Evolutionary conservation across 2,888 invertebrate genomes (phyloP), one percentile per base, ranked within the genome.

Genomic region (Mactromeris polynyma): DNA sequence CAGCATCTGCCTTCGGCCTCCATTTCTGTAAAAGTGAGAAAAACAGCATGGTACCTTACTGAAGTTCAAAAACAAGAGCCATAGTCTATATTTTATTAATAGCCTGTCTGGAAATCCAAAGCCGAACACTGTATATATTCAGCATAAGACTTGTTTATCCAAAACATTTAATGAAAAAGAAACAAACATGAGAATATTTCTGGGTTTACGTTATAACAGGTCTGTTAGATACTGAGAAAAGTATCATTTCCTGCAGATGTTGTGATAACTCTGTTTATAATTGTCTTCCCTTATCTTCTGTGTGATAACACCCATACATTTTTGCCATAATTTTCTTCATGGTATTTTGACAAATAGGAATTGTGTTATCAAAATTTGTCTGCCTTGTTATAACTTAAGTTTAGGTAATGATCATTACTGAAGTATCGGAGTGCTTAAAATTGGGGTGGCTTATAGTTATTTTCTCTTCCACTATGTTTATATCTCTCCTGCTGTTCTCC

Each of bases 241-340:
- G 58, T 64, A 64, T 64, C 58, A 26, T 26, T 9, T 64, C n/a
- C 58, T 64, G 58, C 58, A 64, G 58, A 64, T 64, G 58, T 64
- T 26, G 26, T 64, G 58, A 64, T 64, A 64, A 26, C 11, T 26
- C 58, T 26, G 26, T 64, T 26, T 64, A n/a, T 64, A 26, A 64
- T 64, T n/a, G 26, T 64, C 58, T 26, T 26, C 26, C 9, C 26
- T 64, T 64, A 64, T 64, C 58, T 64, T 6, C 26, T 7, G 11
- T 26, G 26, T 26, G 58, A 64, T 64, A 64, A 64, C 58, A 26
- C 26, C 6, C 58, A 64, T 64, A 64, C 58, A 64, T 26, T 64
- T 64, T 64, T 64, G 26, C 58, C 58, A 64, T 64, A 64, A 64
- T 26, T 64, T 64, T n/a, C 58, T 64, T 64, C 58, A 64, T 64